These are phyloP conservation scores for Falco cherrug DNA, from an alignment of 2,797 vertebrate species.

Conservation along the genomic window DNA sequence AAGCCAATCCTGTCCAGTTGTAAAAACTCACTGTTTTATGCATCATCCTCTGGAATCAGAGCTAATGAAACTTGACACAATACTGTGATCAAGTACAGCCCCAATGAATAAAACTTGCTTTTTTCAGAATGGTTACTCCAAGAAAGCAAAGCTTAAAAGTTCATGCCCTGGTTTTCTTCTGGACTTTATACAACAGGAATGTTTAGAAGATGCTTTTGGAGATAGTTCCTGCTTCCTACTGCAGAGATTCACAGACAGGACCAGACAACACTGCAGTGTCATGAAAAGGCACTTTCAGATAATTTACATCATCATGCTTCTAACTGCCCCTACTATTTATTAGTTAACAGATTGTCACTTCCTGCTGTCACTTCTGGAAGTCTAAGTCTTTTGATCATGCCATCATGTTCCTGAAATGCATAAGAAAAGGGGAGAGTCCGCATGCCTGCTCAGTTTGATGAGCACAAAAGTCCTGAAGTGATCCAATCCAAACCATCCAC, in stretches of 20 bases:
- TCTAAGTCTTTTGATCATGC: not conserved
- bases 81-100: slow-evolving; percentile 13
- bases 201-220: not conserved
- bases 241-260: not conserved
- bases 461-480: not conserved
- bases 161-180: not conserved
- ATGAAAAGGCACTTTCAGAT: not conserved
- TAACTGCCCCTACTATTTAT: not conserved
- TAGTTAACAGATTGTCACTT: slow-evolving; percentile 13
- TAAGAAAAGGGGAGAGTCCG: not conserved
- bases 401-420: not conserved
- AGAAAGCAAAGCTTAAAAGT: not conserved
- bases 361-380: not conserved
- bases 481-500: not conserved
- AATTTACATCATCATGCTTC: not conserved
- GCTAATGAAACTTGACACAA: slow-evolving; percentile 35
- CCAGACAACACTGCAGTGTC: not conserved
- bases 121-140: not conserved
- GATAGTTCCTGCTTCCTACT: not conserved
- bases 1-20: slow-evolving; percentile 1
- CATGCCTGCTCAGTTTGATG: not conserved
- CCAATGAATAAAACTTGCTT: not conserved
- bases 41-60: slow-evolving; percentile 12
- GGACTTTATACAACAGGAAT: not conserved
- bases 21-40: slow-evolving; percentile 41